Conservation (phyloP, 2,888 invertebrate species). For the Odontomyia ornata region DNA sequence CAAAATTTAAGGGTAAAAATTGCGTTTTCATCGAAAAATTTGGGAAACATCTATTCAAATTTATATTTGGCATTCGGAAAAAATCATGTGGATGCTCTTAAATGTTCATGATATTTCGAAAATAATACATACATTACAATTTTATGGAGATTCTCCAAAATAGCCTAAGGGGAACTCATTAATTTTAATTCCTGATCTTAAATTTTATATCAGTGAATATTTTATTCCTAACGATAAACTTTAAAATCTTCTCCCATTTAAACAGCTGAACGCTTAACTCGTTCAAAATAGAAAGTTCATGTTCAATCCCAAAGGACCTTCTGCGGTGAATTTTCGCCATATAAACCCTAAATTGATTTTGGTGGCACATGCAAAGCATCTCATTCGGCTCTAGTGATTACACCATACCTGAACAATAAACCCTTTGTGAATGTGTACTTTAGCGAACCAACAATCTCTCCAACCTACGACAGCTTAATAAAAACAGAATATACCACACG, state of each 20-base stretch:
- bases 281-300: not conserved
- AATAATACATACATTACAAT: no score
- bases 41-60: no score
- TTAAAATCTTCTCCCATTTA: not conserved
- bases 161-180: no score
- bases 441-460: not conserved
- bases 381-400: not conserved
- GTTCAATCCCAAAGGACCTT: not conserved
- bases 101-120: no score
- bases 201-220: no score
- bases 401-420: not conserved
- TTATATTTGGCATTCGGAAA: no score
- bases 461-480: not conserved
- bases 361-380: constrained; percentile 11
- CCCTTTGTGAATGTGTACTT: not conserved
- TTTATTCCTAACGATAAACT: no score
- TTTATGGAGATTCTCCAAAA: no score
- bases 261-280: constrained; percentile 6
- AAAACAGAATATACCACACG: not conserved
- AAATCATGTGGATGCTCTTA: no score
- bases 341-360: constrained; percentile 37
- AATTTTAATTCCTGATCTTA: no score
- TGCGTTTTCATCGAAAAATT: no score
- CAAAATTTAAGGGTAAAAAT: no score
- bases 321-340: constrained; percentile 16